Evolutionary conservation across 2,113 vertebrate species (phyloP).

Genomic region (Tupaia tana): DNA sequence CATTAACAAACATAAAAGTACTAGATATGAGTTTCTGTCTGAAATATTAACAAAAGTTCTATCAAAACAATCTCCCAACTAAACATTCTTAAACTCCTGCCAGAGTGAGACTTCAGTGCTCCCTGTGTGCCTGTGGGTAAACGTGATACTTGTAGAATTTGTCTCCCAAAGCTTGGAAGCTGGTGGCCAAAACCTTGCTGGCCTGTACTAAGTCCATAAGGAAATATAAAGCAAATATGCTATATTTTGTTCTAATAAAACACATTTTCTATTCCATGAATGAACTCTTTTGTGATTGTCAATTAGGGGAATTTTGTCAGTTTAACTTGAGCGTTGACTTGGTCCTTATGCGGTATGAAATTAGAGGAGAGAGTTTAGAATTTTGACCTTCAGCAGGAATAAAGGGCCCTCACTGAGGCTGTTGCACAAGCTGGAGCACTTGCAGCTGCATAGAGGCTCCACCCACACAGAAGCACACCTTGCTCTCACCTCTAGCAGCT

Average conservation of each 20-base stretch:
- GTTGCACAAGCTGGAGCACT: not conserved
- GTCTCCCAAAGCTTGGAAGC: not conserved
- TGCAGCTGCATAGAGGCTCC: accelerated
- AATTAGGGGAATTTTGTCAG: not conserved
- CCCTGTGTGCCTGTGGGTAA: not conserved
- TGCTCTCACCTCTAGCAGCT: not conserved
- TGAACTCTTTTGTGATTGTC: not conserved
- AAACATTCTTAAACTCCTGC: not conserved
- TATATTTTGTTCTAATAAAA: not conserved
- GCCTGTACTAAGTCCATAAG: not conserved
- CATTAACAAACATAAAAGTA: not conserved
- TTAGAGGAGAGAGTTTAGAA: not conserved
- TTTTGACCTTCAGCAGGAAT: not conserved
- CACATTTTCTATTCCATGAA: not conserved
- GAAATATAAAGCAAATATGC: not conserved
- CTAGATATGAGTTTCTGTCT: not conserved
- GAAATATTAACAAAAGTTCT: not conserved
- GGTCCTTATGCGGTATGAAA: not conserved
- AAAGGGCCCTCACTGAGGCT: not conserved
- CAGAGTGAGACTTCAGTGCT: not conserved
- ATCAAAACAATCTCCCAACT: not conserved
- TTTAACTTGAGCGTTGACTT: not conserved
- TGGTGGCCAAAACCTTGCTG: not conserved
- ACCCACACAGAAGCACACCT: not conserved
- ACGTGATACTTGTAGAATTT: not conserved